Evolutionary conservation across 2,113 vertebrate genomes (phyloP), one percentile per base, ranked within the genome.

Genomic region (Calonectris borealis): DNA sequence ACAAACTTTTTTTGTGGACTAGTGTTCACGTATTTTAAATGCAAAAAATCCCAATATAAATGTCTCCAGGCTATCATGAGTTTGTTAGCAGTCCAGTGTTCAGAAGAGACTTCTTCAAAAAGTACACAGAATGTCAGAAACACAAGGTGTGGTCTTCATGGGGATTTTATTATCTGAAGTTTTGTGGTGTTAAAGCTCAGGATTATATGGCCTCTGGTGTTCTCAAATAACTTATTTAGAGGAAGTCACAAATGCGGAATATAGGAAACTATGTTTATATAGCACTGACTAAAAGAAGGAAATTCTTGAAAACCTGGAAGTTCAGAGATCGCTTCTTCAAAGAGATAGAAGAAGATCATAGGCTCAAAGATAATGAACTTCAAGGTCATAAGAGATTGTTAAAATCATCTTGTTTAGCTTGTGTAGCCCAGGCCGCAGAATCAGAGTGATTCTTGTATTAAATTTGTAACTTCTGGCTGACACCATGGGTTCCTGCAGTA

Each of bases 271-370:
- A 7, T n/a, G 10, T 88, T 87, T 34, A 18, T 71, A 36, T 5
- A 68, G 16, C 38, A 81, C 14, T 69, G 40, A 49, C 40, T 77
- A 8, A 69, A 83, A 83, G 25, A 62, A 83, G 46, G 62, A 90
- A 90, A 88, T 68, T 70, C 64, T 77, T 84, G 83, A 90, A 96
- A 81, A 83, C 42, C 64, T 93, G 51, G 20, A 90, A 77, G 40
- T 82, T 90, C 15, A 66, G n/a, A n/a, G n/a, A 38, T 86, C 13
- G 13, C 32, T 86, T 92, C 46, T 86, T 66, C 55, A 42, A 81
- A 80, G 54, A 13, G 13, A 17, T 24, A 55, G 54, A 77, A 70
- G 40, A 70, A 38, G 20, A 60, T 36, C 12, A 16, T 34, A 34
- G 32, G 13, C 42, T 86, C 29, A 20, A 48, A 85, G 21, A 64